phyloP scores from a whole-genome alignment of 2,113 vertebrate genomes.

The Oceanites oceanicus region DNA sequence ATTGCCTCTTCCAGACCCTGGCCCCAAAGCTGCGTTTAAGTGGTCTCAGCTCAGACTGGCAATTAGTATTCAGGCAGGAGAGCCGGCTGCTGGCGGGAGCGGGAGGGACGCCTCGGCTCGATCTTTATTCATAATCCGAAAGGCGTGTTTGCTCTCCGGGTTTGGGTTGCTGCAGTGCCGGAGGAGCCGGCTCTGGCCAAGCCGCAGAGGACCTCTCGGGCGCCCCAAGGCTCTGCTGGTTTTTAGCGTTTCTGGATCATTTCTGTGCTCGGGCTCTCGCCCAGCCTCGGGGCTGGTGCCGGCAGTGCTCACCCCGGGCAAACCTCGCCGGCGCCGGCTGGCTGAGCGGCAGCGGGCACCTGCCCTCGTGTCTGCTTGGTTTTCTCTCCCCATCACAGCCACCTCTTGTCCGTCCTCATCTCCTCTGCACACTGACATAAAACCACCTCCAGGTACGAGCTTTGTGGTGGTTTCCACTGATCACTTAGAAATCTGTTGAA shows the following conservation, averaged over 20 bases:
- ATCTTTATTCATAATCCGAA: conserved; percentile 24
- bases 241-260: neutral
- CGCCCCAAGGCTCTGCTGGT: neutral
- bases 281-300: neutral
- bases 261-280: neutral
- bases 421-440: neutral
- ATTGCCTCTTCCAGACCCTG: neutral
- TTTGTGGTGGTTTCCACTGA: neutral
- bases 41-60: neutral
- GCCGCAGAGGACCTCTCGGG: neutral
- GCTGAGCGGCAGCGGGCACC: neutral
- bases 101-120: accelerated
- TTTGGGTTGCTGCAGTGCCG: neutral
- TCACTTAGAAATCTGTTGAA: neutral
- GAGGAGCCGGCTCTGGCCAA: neutral
- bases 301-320: neutral
- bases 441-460: neutral
- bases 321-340: neutral
- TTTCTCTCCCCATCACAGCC: neutral
- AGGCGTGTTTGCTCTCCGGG: neutral
- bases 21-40: neutral
- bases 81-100: neutral
- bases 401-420: neutral
- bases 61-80: conserved; percentile 13
- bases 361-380: accelerated